Evolutionary conservation across 2,113 vertebrate genomes (phyloP), one percentile per base, ranked within the genome.

Genomic region (Lucifuga dentata): DNA sequence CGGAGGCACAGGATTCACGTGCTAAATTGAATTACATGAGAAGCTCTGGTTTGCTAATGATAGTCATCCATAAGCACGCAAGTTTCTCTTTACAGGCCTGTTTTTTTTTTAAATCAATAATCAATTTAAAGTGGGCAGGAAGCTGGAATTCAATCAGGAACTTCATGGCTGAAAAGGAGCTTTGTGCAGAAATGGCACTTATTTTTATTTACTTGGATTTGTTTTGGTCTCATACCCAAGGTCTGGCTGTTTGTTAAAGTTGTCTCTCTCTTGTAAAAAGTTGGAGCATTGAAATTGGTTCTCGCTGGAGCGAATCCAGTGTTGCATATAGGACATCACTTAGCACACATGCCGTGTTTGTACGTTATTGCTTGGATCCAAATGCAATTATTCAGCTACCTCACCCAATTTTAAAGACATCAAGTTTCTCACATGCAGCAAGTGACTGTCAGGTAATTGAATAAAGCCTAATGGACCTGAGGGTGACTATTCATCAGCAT

Each of bases 1-100:
- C 78, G 62, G 76, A 86, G 81, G 70, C 87, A 78, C 71, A 35
- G 21, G 86, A 79, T 76, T 77, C 49, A 9, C 76, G 68, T 38
- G 13, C 59, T 67, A 46, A 73, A 80, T 73, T 19, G 48, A 76
- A 88, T 90, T 78, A 85, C 66, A 51, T 58, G 15, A 32, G 61
- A 3, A 2, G 10, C 48, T 35, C 12, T 7, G n/a, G 62, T 74
- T 69, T 74, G 61, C 75, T 68, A 50, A 73, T 20, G 36, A 73
- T 51, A 73, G 78, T 46, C 16, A 24, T 48, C 11, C 29, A 49
- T 17, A n/a, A 33, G 51, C 86, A 85, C 1, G 53, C 65, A 76
- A 74, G 40, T 16, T 17, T 1, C 1, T 52, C 56, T 72, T 41
- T 12, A 36, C 36, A 45, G 21, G 29, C 36, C 45, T 35, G 9